phyloP scores from a whole-genome alignment of 2,797 vertebrate species.

The Chromobotia macracanthus region DNA sequence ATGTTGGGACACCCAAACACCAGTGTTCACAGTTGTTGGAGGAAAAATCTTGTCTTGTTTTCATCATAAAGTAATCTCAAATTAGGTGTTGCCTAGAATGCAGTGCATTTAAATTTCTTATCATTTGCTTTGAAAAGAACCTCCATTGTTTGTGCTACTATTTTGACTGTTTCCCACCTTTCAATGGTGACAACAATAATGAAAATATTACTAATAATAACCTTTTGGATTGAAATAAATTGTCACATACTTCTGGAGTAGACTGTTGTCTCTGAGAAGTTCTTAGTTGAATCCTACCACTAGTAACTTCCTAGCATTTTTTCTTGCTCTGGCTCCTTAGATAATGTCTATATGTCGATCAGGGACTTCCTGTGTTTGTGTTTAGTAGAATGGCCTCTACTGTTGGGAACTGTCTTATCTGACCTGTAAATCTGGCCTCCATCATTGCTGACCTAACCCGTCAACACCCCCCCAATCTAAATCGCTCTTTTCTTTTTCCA shows the following conservation, averaged over 20 bases:
- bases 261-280: slow-evolving; percentile 84
- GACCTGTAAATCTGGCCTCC: slow-evolving; percentile 79
- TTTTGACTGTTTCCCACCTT: slow-evolving; percentile 74
- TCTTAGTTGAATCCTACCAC: slow-evolving; percentile 65
- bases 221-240: slow-evolving; percentile 78
- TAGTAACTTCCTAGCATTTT: slow-evolving; percentile 75
- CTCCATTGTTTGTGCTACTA: slow-evolving; percentile 58
- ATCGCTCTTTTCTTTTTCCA: not conserved
- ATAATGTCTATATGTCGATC: slow-evolving; percentile 89
- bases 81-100: slow-evolving; percentile 5
- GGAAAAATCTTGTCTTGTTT: no score
- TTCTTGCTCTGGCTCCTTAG: slow-evolving; percentile 83
- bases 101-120: slow-evolving; percentile 58
- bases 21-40: not conserved
- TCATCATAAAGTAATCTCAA: not conserved
- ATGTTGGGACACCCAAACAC: not conserved
- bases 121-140: slow-evolving; percentile 74
- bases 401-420: slow-evolving; percentile 81
- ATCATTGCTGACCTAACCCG: slow-evolving; percentile 75
- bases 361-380: slow-evolving; percentile 99
- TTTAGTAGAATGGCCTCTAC: slow-evolving; percentile 88
- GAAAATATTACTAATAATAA: slow-evolving; percentile 71
- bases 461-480: slow-evolving; percentile 36
- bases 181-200: slow-evolving; percentile 75
- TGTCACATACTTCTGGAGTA: slow-evolving; percentile 73